Conservation (phyloP, 2,113 vertebrate genomes). For the Hippopotamus amphibius region DNA sequence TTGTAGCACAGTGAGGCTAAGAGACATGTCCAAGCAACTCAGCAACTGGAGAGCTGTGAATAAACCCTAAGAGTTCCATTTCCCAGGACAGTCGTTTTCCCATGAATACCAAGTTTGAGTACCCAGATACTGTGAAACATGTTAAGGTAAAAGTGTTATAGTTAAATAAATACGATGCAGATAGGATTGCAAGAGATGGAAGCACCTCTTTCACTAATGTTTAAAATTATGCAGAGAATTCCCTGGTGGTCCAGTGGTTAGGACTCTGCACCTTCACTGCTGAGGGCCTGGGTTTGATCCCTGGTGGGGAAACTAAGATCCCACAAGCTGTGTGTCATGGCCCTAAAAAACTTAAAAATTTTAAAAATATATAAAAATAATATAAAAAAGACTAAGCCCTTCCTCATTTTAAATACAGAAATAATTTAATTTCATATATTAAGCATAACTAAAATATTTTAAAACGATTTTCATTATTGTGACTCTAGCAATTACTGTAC, state of each 20-base stretch:
- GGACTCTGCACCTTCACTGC: not conserved
- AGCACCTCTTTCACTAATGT: not conserved
- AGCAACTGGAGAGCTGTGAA: not conserved
- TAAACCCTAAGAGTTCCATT: not conserved
- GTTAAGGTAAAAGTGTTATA: not conserved
- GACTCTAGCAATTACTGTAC: not conserved
- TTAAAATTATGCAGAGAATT: not conserved
- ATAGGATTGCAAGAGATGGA: not conserved
- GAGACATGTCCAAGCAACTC: not conserved
- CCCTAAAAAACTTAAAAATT: not conserved
- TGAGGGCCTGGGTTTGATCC: not conserved
- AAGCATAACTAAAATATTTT: not conserved
- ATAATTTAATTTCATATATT: conserved; percentile 18
- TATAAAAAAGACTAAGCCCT: not conserved
- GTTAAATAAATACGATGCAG: not conserved
- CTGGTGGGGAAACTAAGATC: not conserved
- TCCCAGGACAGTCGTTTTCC: not conserved
- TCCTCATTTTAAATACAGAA: conserved; percentile 2
- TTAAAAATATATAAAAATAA: not conserved
- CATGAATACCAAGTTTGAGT: not conserved
- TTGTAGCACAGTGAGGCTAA: not conserved
- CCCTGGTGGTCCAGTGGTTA: not conserved
- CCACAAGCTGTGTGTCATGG: not conserved
- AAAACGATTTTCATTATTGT: not conserved
- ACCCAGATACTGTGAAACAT: not conserved